phyloP scores from a whole-genome alignment of 2,113 vertebrate species.

The Peromyscus polionotus region DNA sequence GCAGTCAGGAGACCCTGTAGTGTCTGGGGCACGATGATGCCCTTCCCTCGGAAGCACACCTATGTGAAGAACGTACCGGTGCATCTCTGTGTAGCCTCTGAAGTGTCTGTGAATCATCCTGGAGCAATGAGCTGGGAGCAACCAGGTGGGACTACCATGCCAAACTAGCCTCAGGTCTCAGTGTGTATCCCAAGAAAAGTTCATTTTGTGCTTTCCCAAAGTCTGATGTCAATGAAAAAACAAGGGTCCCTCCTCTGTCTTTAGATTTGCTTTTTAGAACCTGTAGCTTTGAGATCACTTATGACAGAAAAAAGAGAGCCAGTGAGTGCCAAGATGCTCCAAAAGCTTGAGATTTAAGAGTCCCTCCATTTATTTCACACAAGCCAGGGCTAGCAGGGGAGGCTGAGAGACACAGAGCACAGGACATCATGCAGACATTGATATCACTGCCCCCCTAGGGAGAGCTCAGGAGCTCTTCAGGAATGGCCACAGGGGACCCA shows the following conservation, averaged over 20 bases:
- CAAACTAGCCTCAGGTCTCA: background rate
- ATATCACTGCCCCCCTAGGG: accelerated
- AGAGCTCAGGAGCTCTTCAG: background rate
- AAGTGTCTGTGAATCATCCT: too few relatives aligned
- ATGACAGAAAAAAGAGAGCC: background rate
- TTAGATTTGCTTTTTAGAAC: background rate
- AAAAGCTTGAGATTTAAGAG: background rate
- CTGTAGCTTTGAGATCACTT: background rate
- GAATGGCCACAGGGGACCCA: background rate
- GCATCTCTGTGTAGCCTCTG: accelerated
- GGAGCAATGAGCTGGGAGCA: accelerated
- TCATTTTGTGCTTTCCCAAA: background rate
- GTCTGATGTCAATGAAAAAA: background rate
- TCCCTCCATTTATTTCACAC: accelerated
- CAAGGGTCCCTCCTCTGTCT: accelerated
- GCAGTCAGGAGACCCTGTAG: background rate
- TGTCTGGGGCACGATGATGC: background rate
- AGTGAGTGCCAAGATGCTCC: accelerated
- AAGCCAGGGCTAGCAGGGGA: accelerated
- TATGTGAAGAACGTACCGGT: background rate
- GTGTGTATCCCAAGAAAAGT: background rate
- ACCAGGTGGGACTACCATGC: background rate
- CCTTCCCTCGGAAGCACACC: background rate
- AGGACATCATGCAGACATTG: accelerated
- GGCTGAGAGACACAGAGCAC: accelerated